Base-by-base conservation (phyloP, 1,140 invertebrate species). In the Chymomyza costata region DNA sequence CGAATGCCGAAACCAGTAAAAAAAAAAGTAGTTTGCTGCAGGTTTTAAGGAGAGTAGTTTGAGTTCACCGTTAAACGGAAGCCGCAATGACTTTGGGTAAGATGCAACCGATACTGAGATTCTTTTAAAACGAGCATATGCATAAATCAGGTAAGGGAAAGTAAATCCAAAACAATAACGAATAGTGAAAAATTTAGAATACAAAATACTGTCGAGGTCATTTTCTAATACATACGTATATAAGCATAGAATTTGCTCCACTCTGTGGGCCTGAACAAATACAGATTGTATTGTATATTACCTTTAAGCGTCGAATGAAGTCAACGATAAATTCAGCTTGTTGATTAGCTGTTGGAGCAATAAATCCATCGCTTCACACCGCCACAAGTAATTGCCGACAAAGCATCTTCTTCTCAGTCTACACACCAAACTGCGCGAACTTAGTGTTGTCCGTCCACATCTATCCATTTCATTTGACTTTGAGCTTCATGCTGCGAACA, bases 301-400 rank as follows among this genome's bases (percentile, higher is more conserved):
- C 49, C 65, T 69, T 60, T 58, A 61, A 74, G 69, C 76, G 66
- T 65, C 71, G 56, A 76, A 69, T 64, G 53, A 58, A 65, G 56
- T 76, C 69, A 74, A 49, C 70, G 65, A 74, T 74, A 74, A 76
- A 74, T 76, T 76, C 61, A 70, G 53, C 65, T 74, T 68, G 65
- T 76, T 74, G 61, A 76, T 76, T 76, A 74, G 65, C 65, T 76
- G 56, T 70, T 70, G 57, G 65, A 35, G 70, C 65, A 69, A 69
- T 74, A 76, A 69, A 74, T 74, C 61, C 52, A 65, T 74, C 61
- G 52, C 49, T 76, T 69, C 70, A 70, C 56, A 70, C 70, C 65
- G 56, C 60, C 59, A 76, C 64, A 68, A 62, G 66, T 76, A 74
- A 69, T 65, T 65, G 60, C 65, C 65, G 61, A 76, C 65, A 70